These are phyloP conservation scores for Pristiophorus japonicus DNA, from an alignment of 2,113 vertebrate species.

Conservation along the genomic window DNA sequence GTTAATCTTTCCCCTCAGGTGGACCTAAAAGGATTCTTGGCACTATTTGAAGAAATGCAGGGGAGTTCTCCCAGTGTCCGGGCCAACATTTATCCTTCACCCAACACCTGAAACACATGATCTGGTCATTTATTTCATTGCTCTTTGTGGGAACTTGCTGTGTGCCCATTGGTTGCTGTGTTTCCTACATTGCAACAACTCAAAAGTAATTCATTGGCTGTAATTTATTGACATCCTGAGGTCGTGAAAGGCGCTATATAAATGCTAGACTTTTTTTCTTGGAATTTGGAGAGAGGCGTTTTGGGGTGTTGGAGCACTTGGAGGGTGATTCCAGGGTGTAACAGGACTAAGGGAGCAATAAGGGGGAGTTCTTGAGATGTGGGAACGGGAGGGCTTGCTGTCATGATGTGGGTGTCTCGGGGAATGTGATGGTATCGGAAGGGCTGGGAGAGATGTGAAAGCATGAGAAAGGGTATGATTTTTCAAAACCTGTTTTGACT, in stretches of 20 bases:
- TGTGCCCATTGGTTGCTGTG: background rate
- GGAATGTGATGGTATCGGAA: too few relatives aligned
- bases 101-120: too few relatives aligned
- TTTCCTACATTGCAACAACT: background rate
- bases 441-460: background rate
- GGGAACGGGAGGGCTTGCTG: background rate
- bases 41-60: background rate
- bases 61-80: background rate
- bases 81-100: background rate
- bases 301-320: background rate
- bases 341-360: background rate
- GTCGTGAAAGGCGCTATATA: background rate
- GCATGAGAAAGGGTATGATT: background rate
- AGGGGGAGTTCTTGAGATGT: background rate
- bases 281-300: background rate
- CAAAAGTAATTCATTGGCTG: background rate
- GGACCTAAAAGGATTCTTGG: too few relatives aligned
- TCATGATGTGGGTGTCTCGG: too few relatives aligned
- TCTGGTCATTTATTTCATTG: too few relatives aligned
- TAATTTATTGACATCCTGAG: background rate
- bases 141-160: background rate
- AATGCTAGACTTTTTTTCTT: background rate
- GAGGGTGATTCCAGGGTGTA: background rate
- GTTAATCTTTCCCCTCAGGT: background rate
- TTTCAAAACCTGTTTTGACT: background rate